A percentile compares a stretch with the other conserved stretches of the same genome.
phyloP scores from a whole-genome alignment of 2,797 vertebrate genomes.

The Coracias cyanogaster region DNA sequence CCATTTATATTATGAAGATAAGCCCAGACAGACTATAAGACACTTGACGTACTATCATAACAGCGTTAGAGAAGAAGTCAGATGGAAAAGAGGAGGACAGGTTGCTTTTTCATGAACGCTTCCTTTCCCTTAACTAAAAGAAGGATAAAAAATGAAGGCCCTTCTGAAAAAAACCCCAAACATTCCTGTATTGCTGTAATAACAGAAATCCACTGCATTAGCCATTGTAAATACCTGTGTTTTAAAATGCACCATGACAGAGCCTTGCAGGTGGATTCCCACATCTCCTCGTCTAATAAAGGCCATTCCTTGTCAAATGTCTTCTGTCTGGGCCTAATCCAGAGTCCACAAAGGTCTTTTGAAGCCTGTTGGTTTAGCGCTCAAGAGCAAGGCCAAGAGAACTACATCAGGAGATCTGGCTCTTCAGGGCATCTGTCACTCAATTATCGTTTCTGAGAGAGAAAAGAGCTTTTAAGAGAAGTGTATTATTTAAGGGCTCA shows the following conservation, averaged over 20 bases:
- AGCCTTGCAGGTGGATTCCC: background rate
- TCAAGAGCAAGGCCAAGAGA: background rate
- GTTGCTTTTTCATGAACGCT: background rate
- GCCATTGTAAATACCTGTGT: rapidly evolving
- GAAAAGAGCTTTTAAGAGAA: background rate
- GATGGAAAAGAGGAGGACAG: background rate
- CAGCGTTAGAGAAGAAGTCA: background rate
- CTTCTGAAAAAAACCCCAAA: background rate
- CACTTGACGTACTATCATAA: background rate
- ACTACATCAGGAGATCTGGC: background rate
- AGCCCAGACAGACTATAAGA: background rate
- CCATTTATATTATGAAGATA: background rate
- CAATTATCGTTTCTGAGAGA: background rate
- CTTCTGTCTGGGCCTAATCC: background rate
- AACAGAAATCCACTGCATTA: background rate
- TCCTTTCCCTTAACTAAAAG: background rate
- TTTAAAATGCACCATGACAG: background rate
- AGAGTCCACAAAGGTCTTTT: background rate
- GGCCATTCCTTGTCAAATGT: background rate
- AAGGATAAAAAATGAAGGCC: background rate
- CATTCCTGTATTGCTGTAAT: background rate
- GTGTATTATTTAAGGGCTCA: background rate
- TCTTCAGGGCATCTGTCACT: background rate
- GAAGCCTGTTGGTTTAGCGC: background rate
- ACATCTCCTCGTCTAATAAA: background rate